Evolutionary conservation across 2,113 vertebrate genomes (phyloP).

Genomic region (Cynocephalus volans): DNA sequence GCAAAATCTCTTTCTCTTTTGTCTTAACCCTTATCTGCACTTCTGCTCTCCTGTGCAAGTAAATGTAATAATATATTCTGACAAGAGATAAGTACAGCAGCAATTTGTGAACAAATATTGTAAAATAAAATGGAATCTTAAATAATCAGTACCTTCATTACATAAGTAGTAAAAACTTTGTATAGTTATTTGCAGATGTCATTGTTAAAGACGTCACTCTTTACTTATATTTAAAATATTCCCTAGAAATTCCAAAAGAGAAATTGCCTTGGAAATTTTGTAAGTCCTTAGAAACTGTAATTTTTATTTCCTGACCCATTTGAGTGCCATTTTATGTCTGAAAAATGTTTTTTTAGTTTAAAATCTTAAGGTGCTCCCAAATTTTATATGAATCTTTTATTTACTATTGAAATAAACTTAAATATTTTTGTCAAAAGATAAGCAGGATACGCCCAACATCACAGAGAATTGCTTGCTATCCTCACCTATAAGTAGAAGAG

Average conservation of each 20-base stretch:
- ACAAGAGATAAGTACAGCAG: not conserved
- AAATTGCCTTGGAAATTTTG: conserved; percentile 1
- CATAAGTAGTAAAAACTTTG: not conserved
- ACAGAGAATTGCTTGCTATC: not conserved
- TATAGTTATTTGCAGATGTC: not conserved
- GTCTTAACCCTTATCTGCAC: not conserved
- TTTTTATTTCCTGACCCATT: not conserved
- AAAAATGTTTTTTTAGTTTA: conserved; percentile 9
- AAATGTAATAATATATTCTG: not conserved
- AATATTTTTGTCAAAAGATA: conserved; percentile 46
- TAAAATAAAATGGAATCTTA: conserved; percentile 11
- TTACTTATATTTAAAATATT: conserved; percentile 33
- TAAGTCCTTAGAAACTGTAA: not conserved
- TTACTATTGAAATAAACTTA: not conserved
- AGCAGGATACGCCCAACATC: not conserved
- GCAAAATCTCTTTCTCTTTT: conserved; percentile 33
- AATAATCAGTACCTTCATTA: conserved; percentile 25
- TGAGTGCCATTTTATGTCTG: not conserved
- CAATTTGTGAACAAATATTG: conserved; percentile 19
- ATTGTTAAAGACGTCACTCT: not conserved
- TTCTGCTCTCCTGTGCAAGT: not conserved
- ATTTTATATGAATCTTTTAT: not conserved
- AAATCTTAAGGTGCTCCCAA: conserved; percentile 25
- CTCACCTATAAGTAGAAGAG: not conserved
- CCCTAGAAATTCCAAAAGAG: conserved; percentile 11